Base-by-base conservation (phyloP, 2,797 vertebrate genomes). In the Podarcis lilfordi region DNA sequence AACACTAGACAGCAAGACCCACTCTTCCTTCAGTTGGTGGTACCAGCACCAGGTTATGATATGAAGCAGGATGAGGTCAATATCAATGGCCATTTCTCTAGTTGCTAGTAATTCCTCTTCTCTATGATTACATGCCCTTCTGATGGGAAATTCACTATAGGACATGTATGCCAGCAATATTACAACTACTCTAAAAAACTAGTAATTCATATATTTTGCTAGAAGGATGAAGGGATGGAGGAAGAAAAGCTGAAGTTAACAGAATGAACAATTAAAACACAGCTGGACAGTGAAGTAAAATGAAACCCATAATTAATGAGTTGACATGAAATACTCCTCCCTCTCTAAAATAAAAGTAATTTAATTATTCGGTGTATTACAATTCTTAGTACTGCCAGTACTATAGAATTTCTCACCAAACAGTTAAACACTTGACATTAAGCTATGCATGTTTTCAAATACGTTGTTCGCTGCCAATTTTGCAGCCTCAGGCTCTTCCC, bases 261-360 rank as follows among this genome's bases (percentile, higher is more conserved):
- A 50, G 72, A 69, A 50, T n/a, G 37, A 74, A 80, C 50, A 64
- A 66, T 83, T 81, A 80, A 83, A 85, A 68, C 23, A 32, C 40
- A 37, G 59, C 37, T 81, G 5, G n/a, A 68, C 15, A 68, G 9
- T 32, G 76, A 82, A 87, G 61, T 43, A 64, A 74, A 85, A 84
- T 45, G 84, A 72, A 80, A 85, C 77, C 61, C 13, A 35, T 23
- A 61, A 85, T 66, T 71, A 78, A 80, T 74, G 40, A 55, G 21
- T 37, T 80, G 69, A 79, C 37, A 75, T 89, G 40, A 84, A 74
- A 35, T 15, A 45, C 3, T 25, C 13, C 55, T 11, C n/a, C 35
- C 55, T 59, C 25, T 45, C 68, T 35, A 74, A 80, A 85, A 72
- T 80, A 80, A 88, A 88, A 15, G 50, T 88, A 83, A 82, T 72